Percentiles rank a stretch among this genome's conserved stretches.
Evolutionary conservation across 1,140 invertebrate genomes (phyloP).

Genomic region (Polyergus mexicanus): DNA sequence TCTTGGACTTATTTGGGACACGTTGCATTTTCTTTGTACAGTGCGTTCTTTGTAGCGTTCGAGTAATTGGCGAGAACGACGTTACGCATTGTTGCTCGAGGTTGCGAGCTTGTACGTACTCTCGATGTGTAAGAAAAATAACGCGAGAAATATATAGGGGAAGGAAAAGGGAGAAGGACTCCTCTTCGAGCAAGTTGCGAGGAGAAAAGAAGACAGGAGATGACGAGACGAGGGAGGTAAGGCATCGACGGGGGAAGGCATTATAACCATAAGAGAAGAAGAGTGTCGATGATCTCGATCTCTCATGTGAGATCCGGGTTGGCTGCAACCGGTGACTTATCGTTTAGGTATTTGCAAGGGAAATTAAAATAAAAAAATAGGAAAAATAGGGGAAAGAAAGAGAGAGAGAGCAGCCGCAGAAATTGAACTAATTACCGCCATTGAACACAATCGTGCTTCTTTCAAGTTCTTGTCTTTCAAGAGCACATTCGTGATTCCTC

Average conservation of each 20-base stretch:
- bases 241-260: slow-evolving; percentile 43
- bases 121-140: slow-evolving; percentile 8
- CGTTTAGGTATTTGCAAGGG: slow-evolving; percentile 67
- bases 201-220: not conserved
- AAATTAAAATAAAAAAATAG: too few species aligned
- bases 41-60: slow-evolving; percentile 19
- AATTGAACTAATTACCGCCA: slow-evolving; percentile 64
- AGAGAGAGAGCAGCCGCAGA: slow-evolving; percentile 32
- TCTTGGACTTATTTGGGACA: slow-evolving; percentile 32
- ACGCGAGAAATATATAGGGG: not conserved
- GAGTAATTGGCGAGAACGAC: slow-evolving; percentile 28
- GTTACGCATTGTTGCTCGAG: not conserved
- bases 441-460: slow-evolving; percentile 8
- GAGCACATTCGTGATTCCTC: not conserved
- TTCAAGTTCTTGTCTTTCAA: slow-evolving; percentile 4
- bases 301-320: slow-evolving; percentile 49
- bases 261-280: slow-evolving; percentile 38
- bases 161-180: too few species aligned
- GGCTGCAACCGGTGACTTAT: slow-evolving; percentile 65
- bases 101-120: not conserved
- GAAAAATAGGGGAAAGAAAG: slow-evolving; percentile 22
- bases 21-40: slow-evolving; percentile 27
- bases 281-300: slow-evolving; percentile 76
- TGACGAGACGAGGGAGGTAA: slow-evolving; percentile 34
- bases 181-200: not conserved